Conservation (phyloP, 1,140 invertebrate species). For the Drosophila malerkotliana region DNA sequence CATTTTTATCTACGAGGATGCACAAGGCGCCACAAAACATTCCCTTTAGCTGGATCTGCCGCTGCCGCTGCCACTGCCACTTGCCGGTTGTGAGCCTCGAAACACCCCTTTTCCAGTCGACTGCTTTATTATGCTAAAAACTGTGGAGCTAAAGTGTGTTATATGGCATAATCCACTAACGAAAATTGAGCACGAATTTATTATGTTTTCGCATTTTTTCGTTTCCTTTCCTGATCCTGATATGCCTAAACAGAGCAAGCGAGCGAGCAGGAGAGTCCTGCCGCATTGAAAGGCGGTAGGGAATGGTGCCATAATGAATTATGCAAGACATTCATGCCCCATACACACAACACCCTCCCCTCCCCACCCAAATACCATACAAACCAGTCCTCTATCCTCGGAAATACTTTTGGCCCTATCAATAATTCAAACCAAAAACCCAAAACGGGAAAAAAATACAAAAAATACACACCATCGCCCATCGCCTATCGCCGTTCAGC, state of each 20-base stretch:
- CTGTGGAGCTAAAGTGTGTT: slow-evolving; percentile 75
- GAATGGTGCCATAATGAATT: slow-evolving; percentile 68
- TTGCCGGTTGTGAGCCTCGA: background rate
- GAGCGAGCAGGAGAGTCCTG: slow-evolving; percentile 9
- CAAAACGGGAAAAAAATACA: slow-evolving; percentile 53
- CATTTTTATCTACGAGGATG: slow-evolving; percentile 70
- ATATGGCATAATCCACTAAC: slow-evolving; percentile 82
- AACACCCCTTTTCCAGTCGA: slow-evolving; percentile 58
- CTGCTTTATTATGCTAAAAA: slow-evolving; percentile 81
- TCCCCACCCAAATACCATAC: background rate
- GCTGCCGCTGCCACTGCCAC: background rate
- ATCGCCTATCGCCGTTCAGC: background rate
- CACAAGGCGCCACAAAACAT: slow-evolving; percentile 36
- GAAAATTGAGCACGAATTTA: slow-evolving; percentile 81
- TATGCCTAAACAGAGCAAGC: slow-evolving; percentile 57
- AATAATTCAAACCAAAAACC: slow-evolving; percentile 72
- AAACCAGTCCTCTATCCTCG: background rate
- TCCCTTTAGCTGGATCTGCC: background rate
- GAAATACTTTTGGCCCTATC: slow-evolving; percentile 63
- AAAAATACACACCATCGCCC: background rate
- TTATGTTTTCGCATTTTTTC: slow-evolving; percentile 68
- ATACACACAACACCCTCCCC: background rate
- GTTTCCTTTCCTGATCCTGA: slow-evolving; percentile 17
- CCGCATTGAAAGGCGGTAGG: slow-evolving; percentile 2
- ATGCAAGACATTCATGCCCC: slow-evolving; percentile 67